These are phyloP conservation scores for Pomatorhinus ruficollis DNA, from an alignment of 2,113 vertebrate genomes.

Conservation along the genomic window DNA sequence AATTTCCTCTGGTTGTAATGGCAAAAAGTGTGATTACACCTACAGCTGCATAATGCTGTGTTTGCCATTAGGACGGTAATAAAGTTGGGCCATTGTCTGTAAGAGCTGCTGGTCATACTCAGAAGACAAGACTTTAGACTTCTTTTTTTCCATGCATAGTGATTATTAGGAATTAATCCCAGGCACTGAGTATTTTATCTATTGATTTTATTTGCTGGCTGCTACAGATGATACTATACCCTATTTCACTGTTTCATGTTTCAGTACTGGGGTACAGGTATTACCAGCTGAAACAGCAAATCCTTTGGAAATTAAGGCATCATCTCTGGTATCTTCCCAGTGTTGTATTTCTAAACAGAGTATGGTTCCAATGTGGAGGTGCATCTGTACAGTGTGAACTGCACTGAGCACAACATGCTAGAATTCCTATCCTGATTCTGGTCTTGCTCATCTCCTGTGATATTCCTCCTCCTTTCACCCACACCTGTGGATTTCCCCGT, in stretches of 20 bases:
- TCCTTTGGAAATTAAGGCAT: not conserved
- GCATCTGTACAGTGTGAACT: not conserved
- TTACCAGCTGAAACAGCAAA: not conserved
- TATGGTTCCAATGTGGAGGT: not conserved
- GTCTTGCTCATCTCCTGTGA: not conserved
- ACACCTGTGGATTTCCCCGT: not conserved
- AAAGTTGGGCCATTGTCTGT: not conserved
- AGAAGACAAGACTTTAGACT: not conserved
- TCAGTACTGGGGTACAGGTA: not conserved
- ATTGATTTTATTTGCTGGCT: not conserved
- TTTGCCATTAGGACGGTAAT: not conserved
- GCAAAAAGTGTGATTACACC: not conserved
- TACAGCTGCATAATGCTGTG: not conserved
- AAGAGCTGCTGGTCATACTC: not conserved
- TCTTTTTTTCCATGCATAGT: rapidly evolving
- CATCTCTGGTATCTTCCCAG: not conserved
- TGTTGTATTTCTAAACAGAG: not conserved
- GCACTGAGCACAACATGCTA: not conserved
- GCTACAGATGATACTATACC: not conserved
- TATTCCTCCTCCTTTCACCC: not conserved
- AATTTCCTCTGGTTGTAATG: not conserved
- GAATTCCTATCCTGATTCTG: not conserved
- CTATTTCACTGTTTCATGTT: not conserved
- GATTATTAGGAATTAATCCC: not conserved
- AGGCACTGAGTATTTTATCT: not conserved